Evolutionary conservation across 2,797 vertebrate genomes (phyloP), one percentile per base, ranked within the genome.

Genomic region (Gymnocypris eckloni): DNA sequence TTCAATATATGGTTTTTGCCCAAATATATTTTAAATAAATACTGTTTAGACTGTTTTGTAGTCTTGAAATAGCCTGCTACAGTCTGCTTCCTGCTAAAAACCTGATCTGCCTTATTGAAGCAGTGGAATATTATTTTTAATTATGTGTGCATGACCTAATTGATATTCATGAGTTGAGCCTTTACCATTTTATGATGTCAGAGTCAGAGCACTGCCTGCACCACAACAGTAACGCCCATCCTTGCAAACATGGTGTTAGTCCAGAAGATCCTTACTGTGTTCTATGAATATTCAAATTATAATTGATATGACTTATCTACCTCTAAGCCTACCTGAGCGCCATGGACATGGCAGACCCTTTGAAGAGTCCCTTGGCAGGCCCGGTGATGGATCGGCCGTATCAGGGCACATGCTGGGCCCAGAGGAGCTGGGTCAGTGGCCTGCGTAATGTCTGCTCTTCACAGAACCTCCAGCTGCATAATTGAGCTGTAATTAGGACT

Each of bases 401-500:
- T 85, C 75, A 71, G 75, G 80, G 76, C 86, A 87, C 84, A 85
- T 70, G 76, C 22, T 52, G 43, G 79, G 52, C 87, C 87, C 87
- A n/a, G 72, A 39, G 86, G 90, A 86, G 50, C 81, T 84, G 33
- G 25, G 71, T 76, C 73, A 56, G 86, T 39, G 84, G 45, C 71
- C 88, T 87, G 87, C 48, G 5, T 86, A 88, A 73, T 66, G 87
- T 86, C 87, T 71, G 56, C 82, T 86, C 84, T 76, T 84, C 18
- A 79, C 82, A 90, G 89, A 87, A 73, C 84, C 41, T 73, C 79
- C 77, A 41, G 52, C 80, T 83, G 81, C 59, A 86, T 90, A 89
- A 91, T 86, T 89, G 79, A 89, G 81, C 71, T 78, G 56, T 90
- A 89, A 89, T 90, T 88, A 88, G 48, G 48, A 72, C 82, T 72